Base-by-base conservation (phyloP, 1,140 invertebrate species). In the Drosophila eugracilis region DNA sequence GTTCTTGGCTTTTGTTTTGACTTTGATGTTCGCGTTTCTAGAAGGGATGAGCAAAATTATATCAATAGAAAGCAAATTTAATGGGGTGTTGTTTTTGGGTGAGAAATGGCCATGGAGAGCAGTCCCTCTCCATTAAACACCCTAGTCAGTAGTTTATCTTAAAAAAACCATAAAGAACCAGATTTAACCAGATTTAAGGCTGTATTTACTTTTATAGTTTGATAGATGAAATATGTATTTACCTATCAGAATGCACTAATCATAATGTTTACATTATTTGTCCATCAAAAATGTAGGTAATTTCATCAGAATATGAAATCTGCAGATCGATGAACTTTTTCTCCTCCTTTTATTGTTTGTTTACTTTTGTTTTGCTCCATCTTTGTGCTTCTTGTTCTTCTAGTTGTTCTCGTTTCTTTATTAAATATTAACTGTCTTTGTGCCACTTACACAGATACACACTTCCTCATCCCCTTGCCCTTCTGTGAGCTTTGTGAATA, bases 1-100 rank as follows among this genome's bases (percentile, higher is more conserved):
- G 55, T 45, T 52, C 62, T 72, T 75, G 78, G 63, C 69, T 77
- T 72, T 86, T 85, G 81, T 85, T 85, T 86, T 85, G 77, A 36
- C 81, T 81, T 26, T 66, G 54, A 30, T 63, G 62, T 86, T 86
- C 78, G 63, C 58, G 24, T 28, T 47, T 41, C 7, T 7, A 12
- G 26, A 44, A 15, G 14, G 7, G 4, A 7, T 14, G 2, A 6
- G n/a, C 4, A 2, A 32, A 32, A 19, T 42, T 58, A 54, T 57
- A 69, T 54, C 36, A 22, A 14, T 48, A 19, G 37, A 22, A 24
- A 47, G 22, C 54, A 22, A 15, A 26, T n/a, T n/a, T n/a, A 59
- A 37, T 37, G 59, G 53, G 39, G 53, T 36, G 21, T 21, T 24
- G 36, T 32, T 54, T n/a, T 28, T 14, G 15, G 59, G 34, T 62